A percentile compares a stretch with the other conserved stretches of the same genome.
These are phyloP conservation scores for Dasypus novemcinctus DNA, from an alignment of 2,113 vertebrate species.

Conservation along the genomic window DNA sequence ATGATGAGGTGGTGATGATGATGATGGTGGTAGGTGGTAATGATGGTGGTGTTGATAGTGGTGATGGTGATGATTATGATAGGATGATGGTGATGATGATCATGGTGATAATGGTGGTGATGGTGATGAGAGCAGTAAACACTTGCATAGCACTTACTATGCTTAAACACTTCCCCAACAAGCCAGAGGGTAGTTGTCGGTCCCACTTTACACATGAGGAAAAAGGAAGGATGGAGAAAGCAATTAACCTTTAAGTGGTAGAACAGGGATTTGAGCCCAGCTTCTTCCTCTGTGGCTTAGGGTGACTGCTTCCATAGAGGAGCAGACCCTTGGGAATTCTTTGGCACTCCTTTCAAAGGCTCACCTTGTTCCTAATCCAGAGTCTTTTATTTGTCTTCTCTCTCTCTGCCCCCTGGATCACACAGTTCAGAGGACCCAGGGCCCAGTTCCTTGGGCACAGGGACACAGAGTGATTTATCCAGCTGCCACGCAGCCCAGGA, in stretches of 20 bases:
- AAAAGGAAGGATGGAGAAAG: neutral
- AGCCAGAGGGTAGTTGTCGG: neutral
- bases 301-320: neutral
- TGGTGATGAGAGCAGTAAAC: neutral
- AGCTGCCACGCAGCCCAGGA: accelerated
- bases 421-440: too few relatives aligned
- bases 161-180: neutral
- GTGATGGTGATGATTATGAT: too few relatives aligned
- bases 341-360: neutral
- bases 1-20: too few relatives aligned
- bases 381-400: neutral
- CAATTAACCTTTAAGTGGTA: neutral
- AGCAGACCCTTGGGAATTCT: neutral
- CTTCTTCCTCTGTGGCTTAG: neutral
- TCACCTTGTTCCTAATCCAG: neutral
- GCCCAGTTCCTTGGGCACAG: too few relatives aligned
- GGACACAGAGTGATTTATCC: accelerated
- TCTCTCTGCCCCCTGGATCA: neutral
- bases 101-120: too few relatives aligned
- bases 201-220: neutral
- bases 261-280: neutral
- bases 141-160: neutral
- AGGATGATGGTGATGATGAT: too few relatives aligned
- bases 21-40: too few relatives aligned
- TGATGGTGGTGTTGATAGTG: too few relatives aligned